Base-by-base conservation (phyloP, 2,888 invertebrate genomes). In the Dascillus cervinus region DNA sequence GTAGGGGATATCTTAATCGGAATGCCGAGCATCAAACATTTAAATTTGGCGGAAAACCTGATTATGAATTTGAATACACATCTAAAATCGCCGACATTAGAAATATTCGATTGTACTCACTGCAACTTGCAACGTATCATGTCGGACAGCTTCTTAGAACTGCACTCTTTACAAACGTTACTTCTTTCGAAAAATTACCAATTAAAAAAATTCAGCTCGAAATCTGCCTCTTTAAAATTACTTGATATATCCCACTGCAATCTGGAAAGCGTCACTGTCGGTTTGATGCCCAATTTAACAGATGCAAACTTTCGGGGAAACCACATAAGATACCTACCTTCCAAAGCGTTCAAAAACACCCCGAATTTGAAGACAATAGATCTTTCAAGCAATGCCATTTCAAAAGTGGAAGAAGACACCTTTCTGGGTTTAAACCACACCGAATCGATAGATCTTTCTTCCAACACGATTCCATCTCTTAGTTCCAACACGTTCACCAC, bases 361-460 rank as follows among this genome's bases (percentile, higher is more conserved):
- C 65, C 71, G 3, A 65, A 70, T 42, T 55, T 85, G 22, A 70
- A 74, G 48, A 60, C 69, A 32, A 54, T 85, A 9, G 79, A 80
- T 55, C 55, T 85, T 20, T 79, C 82, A 1, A 68, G 70, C 22
- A 85, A 85, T 58, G 72, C 74, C 10, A 71, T 85, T 22, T 73
- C 71, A 5, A 65, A 64, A 1, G 53, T 85, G 12, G 73, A 73
- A 43, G 58, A 62, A 30, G 72, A 73, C 39, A 74, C 79, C 1
- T 84, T 85, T 55, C 62, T 63, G 25, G 72, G 71, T 6, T 53
- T 84, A 2, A 62, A 60, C 39, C 64, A 70, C 39, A 55, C 85
- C 3, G 72, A 73, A 46, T 58, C 66, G 37, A 61, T 85, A 27
- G 81, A 85, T 58, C 59, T 85, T 40, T 83, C 85, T 1, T 73